Base-by-base conservation (phyloP, 2,797 vertebrate genomes). In the Danio aesculapii region DNA sequence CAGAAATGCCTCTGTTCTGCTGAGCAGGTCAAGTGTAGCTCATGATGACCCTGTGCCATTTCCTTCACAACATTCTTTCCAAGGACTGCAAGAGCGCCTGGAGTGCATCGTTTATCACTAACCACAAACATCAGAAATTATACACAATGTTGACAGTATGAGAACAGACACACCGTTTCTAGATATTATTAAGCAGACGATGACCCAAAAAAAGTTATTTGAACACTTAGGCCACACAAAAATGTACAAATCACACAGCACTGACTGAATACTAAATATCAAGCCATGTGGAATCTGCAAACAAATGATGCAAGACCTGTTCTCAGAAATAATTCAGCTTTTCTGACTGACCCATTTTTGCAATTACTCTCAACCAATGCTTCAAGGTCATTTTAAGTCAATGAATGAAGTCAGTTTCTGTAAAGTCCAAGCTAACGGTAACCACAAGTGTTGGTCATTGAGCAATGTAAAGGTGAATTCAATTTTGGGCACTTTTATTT, bases 21-120 rank as follows among this genome's bases (percentile, higher is more conserved):
- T 41, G 50, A 13, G 61, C 8, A 61, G 12, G 16, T 53, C 41
- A 61, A 74, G 55, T 44, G 14, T 21, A 57, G 64, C 44, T n/a
- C n/a, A 30, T 30, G 8, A 53, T 58, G 46, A 75, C 58, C 50
- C 43, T 16, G 66, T 19, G 16, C 58, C 13, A 53, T 39, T 13
- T 50, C 49, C 52, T 84, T 77, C 47, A 61, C 14, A 77, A 77
- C 73, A 58, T 71, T 58, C 77, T 71, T 69, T 50, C n/a, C 8
- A 2, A 69, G 47, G 47, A n/a, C 47, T 6, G 49, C 39, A 47
- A n/a, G 19, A 6, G 21, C 21, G 39, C 49, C n/a, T 53, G 11
- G 21, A 52, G 67, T 10, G 8, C 0, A 4, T n/a, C 47, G 16
- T 68, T 68, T 39, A 39, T 70, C 30, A 53, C 9, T 6, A 70